Evolutionary conservation across 2,888 invertebrate species (phyloP).

Genomic region (Trachelus tabidus): DNA sequence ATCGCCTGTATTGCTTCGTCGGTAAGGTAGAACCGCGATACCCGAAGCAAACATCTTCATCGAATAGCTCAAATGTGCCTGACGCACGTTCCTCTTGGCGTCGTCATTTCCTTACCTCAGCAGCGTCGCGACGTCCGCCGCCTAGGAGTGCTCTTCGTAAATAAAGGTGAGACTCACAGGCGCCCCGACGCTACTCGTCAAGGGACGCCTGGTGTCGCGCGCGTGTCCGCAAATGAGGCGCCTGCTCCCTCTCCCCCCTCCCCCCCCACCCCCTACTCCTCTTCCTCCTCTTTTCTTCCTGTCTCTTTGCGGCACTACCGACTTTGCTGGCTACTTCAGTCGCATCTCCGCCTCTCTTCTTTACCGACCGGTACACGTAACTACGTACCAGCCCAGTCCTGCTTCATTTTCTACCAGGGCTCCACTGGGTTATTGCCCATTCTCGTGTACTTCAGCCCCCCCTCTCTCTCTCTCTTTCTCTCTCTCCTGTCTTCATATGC

Average conservation of each 20-base stretch:
- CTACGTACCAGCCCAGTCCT: not conserved
- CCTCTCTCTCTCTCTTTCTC: no score
- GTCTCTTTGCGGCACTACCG: not conserved
- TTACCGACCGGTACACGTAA: not conserved
- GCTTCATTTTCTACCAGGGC: not conserved
- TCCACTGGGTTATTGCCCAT: slow-evolving; percentile 4
- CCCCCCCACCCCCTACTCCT: not conserved
- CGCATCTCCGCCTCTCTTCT: slow-evolving; percentile 1
- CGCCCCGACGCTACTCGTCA: no score
- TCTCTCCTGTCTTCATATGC: no score
- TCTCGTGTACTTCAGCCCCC: not conserved
- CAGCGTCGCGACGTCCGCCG: no score
- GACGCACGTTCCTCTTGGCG: no score
- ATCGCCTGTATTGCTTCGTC: no score
- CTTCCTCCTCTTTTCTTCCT: not conserved
- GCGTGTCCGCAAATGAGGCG: slow-evolving; percentile 21
- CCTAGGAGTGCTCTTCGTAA: no score
- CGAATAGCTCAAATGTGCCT: no score
- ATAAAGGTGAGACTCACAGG: not conserved
- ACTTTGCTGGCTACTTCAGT: not conserved
- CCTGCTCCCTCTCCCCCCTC: not conserved
- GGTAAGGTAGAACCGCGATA: no score
- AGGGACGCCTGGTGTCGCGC: not conserved
- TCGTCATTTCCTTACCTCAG: no score
- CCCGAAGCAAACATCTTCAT: no score